Evolutionary conservation across 2,113 vertebrate genomes (phyloP), one percentile per base, ranked within the genome.

Genomic region (Lamprotornis superbus): DNA sequence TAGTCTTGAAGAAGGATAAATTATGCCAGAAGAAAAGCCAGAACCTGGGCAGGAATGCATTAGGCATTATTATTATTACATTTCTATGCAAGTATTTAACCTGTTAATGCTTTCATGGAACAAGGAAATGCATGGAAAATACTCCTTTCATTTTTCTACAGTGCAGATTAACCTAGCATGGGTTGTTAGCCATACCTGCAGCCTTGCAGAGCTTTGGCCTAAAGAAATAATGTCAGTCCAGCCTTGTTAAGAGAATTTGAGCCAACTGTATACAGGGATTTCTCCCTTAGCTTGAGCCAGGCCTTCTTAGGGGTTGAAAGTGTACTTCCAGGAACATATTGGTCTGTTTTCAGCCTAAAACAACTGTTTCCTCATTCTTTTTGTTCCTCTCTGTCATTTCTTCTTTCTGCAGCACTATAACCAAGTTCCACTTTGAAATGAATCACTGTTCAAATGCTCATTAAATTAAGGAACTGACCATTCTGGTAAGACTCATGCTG

Each of bases 361-460:
- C 63, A 89, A 69, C 90, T 71, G 76, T 91, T 96, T 94, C 93
- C 97, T 95, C 92, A 83, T 96, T 92, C 88, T 87, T 46, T 86
- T 94, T 93, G 90, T 95, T 97, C 95, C 96, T 79, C 78, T 89
- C 83, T 94, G 92, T 78, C 68, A 78, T 96, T 94, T 95, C 93
- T 96, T 92, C 93, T 95, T 93, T 95, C 92, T 89, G 33, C 53
- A 57, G 79, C 86, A 90, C 52, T 93, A 94, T 74, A 97, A 97
- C 35, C 13, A 96, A 96, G 96, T 97, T 81, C 93, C 87, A 96
- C 96, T 96, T 96, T 88, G 95, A 89, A 93, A 93, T 94, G 92
- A 96, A 90, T 96, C 96, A 93, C 89, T 71, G 78, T 96, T 91
- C 89, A 80, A 97, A 88, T 89, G 87, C 80, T 95, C 94, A 91